phyloP scores from a whole-genome alignment of 1,140 invertebrate species.

The Diplogasteroides magnus region DNA sequence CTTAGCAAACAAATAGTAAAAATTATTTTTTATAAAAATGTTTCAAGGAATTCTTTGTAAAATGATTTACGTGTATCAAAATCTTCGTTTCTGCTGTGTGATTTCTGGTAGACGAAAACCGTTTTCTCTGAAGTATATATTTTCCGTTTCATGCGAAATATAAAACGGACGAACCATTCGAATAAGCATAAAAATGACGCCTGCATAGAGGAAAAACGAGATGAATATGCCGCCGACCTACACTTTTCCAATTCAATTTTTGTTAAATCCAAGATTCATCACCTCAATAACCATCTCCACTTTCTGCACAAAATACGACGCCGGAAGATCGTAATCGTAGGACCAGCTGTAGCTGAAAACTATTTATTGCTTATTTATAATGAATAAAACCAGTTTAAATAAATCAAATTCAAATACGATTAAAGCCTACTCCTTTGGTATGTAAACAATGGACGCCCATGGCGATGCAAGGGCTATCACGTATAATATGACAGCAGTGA shows the following conservation, averaged over 20 bases:
- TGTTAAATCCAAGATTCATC: not conserved
- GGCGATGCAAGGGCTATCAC: conserved; percentile 33
- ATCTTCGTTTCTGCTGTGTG: conserved; percentile 36
- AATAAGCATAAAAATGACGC: conserved; percentile 32
- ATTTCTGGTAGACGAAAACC: conserved; percentile 24
- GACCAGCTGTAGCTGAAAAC: conserved; percentile 28
- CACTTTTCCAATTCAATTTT: not conserved
- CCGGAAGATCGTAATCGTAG: conserved; percentile 31
- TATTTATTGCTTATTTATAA: not conserved
- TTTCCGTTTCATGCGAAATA: not conserved
- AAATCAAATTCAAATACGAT: not conserved
- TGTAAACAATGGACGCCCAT: conserved; percentile 37
- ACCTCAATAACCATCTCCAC: conserved; percentile 38
- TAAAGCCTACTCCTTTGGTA: conserved; percentile 26
- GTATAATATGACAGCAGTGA: conserved; percentile 21
- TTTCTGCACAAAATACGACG: conserved; percentile 31
- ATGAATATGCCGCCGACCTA: conserved; percentile 33
- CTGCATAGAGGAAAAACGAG: conserved; percentile 34
- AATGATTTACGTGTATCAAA: too few species aligned
- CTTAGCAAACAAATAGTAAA: too few species aligned
- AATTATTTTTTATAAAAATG: too few species aligned
- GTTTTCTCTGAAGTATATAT: conserved; percentile 27
- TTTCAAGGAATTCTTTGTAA: too few species aligned
- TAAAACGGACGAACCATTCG: conserved; percentile 22
- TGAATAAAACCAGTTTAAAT: too few species aligned